Evolutionary conservation across 2,888 invertebrate genomes (phyloP), one percentile per base, ranked within the genome.

Genomic region (Pardosa pseudoannulata): DNA sequence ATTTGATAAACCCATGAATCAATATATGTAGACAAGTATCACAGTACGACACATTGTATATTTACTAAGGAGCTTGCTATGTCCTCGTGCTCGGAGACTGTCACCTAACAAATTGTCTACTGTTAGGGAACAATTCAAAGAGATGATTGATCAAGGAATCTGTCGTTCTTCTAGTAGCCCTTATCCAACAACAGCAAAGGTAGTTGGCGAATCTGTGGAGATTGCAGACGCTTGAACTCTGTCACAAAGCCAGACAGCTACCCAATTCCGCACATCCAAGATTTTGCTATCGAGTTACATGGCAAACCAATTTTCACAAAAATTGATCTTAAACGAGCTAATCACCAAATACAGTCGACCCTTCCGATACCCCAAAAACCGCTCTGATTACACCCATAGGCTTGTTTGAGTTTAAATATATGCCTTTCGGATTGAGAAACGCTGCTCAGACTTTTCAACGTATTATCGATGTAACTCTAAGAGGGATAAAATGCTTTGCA

Each of bases 141-240:
- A 28, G n/a, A 32, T 79, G 28, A 23, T 79, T 0, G 62, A 32
- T 1, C 31, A 65, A 64, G 74, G 68, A 50, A 76, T 75, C 11
- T 80, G 62, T 32, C 13, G 50, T 65, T 41, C 73, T n/a, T 80
- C 80, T 28, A 80, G 65, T 32, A 64, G 41, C 13, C 27, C 6
- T 16, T 80, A 41, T 31, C 28, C 81, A 16, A 23, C 3, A 88
- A 88, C 23, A 36, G 27, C 13, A 36, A 67, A 0, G 73, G 73
- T n/a, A 65, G 29, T 1, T 74, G 72, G 62, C 36, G 78, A 28
- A 71, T 82, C 9, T 70, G 70, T n/a, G 70, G 70, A 23, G 70
- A 70, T 31, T 79, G 67, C 41, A n/a, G 46, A 7, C 0, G 78
- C 32, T 19, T 87, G 31, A 68, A 83, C 11, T 56, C 56, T 1